These are phyloP conservation scores for Taphrorychus bicolor DNA, from an alignment of 2,888 invertebrate genomes.

Conservation along the genomic window DNA sequence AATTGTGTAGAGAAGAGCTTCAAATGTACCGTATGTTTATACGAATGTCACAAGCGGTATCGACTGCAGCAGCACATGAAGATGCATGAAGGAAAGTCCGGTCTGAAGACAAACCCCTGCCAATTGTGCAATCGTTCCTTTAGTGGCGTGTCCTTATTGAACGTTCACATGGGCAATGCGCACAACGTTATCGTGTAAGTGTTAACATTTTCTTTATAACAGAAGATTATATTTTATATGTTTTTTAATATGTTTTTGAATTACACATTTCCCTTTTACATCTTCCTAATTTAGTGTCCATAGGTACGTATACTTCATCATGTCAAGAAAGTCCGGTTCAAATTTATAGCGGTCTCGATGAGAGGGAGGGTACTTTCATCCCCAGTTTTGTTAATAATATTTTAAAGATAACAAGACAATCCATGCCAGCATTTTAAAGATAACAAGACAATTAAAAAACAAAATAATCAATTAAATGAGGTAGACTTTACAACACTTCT, in stretches of 20 bases:
- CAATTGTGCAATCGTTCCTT: conserved; percentile 34
- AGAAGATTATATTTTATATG: not conserved
- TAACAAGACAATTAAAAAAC: too few species aligned
- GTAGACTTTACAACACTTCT: too few species aligned
- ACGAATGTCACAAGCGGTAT: conserved; percentile 51
- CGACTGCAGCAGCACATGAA: conserved; percentile 52
- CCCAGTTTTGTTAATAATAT: too few species aligned
- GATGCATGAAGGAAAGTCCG: conserved; percentile 36
- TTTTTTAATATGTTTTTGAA: not conserved
- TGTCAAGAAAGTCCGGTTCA: too few species aligned
- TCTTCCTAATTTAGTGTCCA: not conserved
- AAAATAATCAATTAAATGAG: too few species aligned
- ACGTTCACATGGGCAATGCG: conserved; percentile 33
- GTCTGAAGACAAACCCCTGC: conserved; percentile 26
- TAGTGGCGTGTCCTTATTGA: conserved; percentile 23
- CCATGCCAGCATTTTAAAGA: too few species aligned
- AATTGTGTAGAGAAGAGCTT: conserved; percentile 49
- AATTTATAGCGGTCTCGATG: too few species aligned
- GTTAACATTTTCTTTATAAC: not conserved
- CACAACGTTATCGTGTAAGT: conserved; percentile 35
- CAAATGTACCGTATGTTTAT: conserved; percentile 50
- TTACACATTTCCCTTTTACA: not conserved
- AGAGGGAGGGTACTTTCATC: too few species aligned
- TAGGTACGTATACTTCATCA: too few species aligned
- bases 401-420: too few species aligned